Evolutionary conservation across 2,797 vertebrate genomes (phyloP).

Genomic region (Sebastes miniatus): DNA sequence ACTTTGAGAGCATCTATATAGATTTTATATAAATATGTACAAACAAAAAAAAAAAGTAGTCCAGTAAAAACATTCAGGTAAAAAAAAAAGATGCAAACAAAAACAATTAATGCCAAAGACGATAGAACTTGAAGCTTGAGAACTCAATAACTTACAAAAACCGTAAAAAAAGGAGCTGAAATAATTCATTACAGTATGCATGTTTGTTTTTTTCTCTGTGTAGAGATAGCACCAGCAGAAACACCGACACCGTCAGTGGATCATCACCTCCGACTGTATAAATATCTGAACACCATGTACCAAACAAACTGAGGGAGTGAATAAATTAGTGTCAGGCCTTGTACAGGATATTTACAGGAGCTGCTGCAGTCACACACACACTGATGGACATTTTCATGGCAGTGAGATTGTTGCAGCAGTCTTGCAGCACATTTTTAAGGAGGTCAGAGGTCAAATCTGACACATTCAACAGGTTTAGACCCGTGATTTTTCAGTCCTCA

Average conservation of each 20-base stretch:
- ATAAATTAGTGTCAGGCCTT: slow-evolving; percentile 94
- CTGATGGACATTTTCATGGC: slow-evolving; percentile 57
- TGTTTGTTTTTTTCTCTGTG: slow-evolving; percentile 58
- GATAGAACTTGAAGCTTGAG: slow-evolving; percentile 69
- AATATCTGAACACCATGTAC: slow-evolving; percentile 69
- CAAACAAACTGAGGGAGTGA: slow-evolving; percentile 78
- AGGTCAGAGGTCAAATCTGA: slow-evolving; percentile 74
- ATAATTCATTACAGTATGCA: slow-evolving; percentile 77
- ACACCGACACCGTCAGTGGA: slow-evolving; percentile 54
- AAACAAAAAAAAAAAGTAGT: slow-evolving; percentile 75
- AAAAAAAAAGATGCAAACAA: slow-evolving; percentile 52
- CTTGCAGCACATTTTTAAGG: slow-evolving; percentile 78
- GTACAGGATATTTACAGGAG: slow-evolving; percentile 81
- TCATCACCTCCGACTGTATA: slow-evolving; percentile 60
- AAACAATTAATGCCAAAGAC: slow-evolving; percentile 77
- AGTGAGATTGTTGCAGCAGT: slow-evolving; percentile 74
- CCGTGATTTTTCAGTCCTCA: slow-evolving; percentile 46
- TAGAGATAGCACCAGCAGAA: slow-evolving; percentile 86
- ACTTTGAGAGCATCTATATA: slow-evolving; percentile 76
- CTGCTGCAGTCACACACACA: slow-evolving; percentile 56
- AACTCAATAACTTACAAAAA: slow-evolving; percentile 84
- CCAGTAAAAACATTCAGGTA: slow-evolving; percentile 77
- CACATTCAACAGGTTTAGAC: slow-evolving; percentile 85
- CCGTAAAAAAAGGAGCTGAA: slow-evolving; percentile 52
- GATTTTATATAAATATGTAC: slow-evolving; percentile 86